Conservation (phyloP, 1,140 invertebrate species). For the Hylaeus anthracinus region DNA sequence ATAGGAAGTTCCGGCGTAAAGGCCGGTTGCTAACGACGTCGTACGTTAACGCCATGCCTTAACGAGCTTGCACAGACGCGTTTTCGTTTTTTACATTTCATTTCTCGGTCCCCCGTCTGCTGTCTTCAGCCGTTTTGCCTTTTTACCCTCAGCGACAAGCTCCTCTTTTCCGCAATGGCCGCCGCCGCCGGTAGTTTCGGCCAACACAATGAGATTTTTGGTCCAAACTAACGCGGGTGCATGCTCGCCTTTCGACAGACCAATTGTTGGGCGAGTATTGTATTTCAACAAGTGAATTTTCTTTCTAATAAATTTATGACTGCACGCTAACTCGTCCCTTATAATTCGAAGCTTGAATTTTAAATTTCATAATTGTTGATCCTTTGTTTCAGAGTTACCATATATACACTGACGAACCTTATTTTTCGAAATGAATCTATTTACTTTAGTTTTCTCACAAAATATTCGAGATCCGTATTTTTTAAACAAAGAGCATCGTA, state of each 20-base stretch:
- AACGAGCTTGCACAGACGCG: conserved; percentile 73
- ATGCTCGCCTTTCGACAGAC: too few species aligned
- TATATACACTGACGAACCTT: too few species aligned
- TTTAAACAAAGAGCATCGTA: too few species aligned
- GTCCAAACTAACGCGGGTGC: neutral
- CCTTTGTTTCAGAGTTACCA: too few species aligned
- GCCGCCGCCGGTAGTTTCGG: conserved; percentile 59
- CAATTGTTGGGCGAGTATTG: neutral
- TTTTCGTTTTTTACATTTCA: conserved; percentile 62
- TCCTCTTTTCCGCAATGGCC: conserved; percentile 49
- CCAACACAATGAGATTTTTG: conserved; percentile 63
- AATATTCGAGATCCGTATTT: too few species aligned
- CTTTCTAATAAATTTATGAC: neutral
- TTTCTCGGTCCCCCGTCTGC: conserved; percentile 14
- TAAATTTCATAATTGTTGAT: too few species aligned
- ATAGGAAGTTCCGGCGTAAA: conserved; percentile 70
- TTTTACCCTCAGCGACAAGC: conserved; percentile 39
- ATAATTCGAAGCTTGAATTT: too few species aligned
- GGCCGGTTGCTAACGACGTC: conserved; percentile 71
- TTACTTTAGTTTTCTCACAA: too few species aligned
- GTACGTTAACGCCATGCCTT: conserved; percentile 75
- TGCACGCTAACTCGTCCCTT: too few species aligned
- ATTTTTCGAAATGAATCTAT: too few species aligned
- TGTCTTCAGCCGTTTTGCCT: conserved; percentile 48
- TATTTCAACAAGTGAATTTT: neutral